phyloP scores from a whole-genome alignment of 2,888 invertebrate species.

The Mesochorus sp. region DNA sequence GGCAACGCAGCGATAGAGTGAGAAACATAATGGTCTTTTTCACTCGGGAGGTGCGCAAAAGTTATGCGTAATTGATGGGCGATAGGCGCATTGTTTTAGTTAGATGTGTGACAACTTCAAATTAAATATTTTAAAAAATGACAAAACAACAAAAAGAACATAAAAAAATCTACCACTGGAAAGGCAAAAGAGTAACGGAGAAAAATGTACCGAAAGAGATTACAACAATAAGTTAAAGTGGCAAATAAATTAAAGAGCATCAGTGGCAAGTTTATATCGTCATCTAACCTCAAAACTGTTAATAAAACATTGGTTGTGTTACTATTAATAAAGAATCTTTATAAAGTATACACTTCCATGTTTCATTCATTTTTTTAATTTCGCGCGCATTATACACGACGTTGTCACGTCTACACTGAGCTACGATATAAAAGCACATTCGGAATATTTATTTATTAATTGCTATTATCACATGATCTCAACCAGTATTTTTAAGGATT shows the following conservation, averaged over 20 bases:
- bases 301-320: background rate
- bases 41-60: conserved; percentile 17
- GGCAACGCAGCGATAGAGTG: conserved; percentile 11
- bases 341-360: too few species aligned
- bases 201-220: conserved; percentile 15
- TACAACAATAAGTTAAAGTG: background rate
- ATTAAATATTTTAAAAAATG: background rate
- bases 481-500: too few species aligned
- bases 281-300: background rate
- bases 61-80: background rate
- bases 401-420: background rate
- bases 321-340: too few species aligned
- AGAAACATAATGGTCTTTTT: conserved; percentile 7
- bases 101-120: background rate
- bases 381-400: background rate
- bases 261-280: conserved; percentile 1
- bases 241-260: conserved; percentile 3
- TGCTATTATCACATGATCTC: too few species aligned
- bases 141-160: background rate
- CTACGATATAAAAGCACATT: background rate
- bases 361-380: too few species aligned
- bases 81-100: background rate
- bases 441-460: background rate
- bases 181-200: conserved; percentile 36
- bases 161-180: conserved; percentile 37